These are phyloP conservation scores for Pemphigus obesinymphae DNA, from an alignment of 1,140 invertebrate species.

Conservation along the genomic window DNA sequence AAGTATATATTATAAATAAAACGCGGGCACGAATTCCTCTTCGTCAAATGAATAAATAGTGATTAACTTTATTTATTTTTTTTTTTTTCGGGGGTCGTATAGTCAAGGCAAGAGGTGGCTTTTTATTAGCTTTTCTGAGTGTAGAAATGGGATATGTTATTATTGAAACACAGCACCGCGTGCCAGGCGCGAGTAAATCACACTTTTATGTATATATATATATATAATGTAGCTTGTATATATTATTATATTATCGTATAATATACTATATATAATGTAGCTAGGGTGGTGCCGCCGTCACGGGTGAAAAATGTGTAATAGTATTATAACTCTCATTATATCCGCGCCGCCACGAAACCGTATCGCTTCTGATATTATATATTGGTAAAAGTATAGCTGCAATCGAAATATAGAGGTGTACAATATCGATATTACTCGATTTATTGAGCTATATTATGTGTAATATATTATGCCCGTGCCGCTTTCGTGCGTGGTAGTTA, in stretches of 20 bases:
- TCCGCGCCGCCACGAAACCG: not conserved
- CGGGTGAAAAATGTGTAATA: conserved; percentile 30
- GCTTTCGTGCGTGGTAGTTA: not conserved
- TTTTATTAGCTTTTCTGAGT: conserved; percentile 17
- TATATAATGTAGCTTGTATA: too few relatives aligned
- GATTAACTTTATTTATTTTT: conserved; percentile 2
- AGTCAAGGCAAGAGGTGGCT: not conserved
- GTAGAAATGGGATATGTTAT: conserved; percentile 27
- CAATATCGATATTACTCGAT: too few relatives aligned
- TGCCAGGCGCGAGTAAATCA: conserved; percentile 42
- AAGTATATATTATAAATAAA: not conserved
- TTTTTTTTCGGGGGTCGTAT: too few relatives aligned
- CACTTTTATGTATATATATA: not conserved
- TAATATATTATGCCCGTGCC: too few relatives aligned
- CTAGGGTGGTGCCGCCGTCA: conserved; percentile 31
- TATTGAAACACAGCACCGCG: conserved; percentile 24
- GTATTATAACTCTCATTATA: conserved; percentile 27
- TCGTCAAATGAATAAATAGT: conserved; percentile 12
- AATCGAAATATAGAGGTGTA: too few relatives aligned
- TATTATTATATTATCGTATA: too few relatives aligned
- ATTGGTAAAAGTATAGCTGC: too few relatives aligned
- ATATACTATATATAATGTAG: not conserved
- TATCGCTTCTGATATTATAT: not conserved
- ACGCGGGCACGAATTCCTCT: not conserved
- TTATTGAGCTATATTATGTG: too few relatives aligned